Evolutionary conservation across 2,888 invertebrate species (phyloP), one percentile per base, ranked within the genome.

Genomic region (Tenthredo notha): DNA sequence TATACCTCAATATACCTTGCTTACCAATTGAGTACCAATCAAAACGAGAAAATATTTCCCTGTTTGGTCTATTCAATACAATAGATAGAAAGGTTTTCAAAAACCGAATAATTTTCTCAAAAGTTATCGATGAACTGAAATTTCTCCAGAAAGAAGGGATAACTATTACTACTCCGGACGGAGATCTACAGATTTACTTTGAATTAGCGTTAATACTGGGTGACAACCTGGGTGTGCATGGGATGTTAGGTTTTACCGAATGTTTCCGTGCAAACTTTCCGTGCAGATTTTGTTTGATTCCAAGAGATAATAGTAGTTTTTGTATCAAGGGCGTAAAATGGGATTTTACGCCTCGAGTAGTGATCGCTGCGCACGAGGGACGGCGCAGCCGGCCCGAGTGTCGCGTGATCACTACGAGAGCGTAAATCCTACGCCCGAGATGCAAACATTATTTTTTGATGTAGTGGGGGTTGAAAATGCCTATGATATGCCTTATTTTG

Each of bases 181-280:
- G 84, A 37, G 54, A 84, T 12, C 33, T 75, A 40, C 85, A 85
- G 83, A 82, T 88, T n/a, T 85, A 85, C 77, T 89, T 87, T 86
- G 47, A 83, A 21, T 85, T 87, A 25, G 65, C 65, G 5, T 84
- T 86, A 50, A 83, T 88, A 6, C 12, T 86, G 18, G 88, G 87
- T 4, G 88, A 89, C 82, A 89, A 89, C 80, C 50, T 88, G 0
- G 89, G 88, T 3, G 40, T 89, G 10, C 85, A 88, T 43, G 80
- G 84, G n/a, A 74, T 88, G 18, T 80, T 88, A 3, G 88, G 88
- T 7, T 87, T 87, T 29, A 47, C 50, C 0, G 88, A 88, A 74
- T 85, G 86, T 33, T 88, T 89, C 21, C 85, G 18, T 15, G 58
- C 87, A 0, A 88, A 75, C 12, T 85, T 83, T 77, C 87, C 87